Conservation (phyloP, 2,797 vertebrate species). For the Tachyglossus aculeatus region DNA sequence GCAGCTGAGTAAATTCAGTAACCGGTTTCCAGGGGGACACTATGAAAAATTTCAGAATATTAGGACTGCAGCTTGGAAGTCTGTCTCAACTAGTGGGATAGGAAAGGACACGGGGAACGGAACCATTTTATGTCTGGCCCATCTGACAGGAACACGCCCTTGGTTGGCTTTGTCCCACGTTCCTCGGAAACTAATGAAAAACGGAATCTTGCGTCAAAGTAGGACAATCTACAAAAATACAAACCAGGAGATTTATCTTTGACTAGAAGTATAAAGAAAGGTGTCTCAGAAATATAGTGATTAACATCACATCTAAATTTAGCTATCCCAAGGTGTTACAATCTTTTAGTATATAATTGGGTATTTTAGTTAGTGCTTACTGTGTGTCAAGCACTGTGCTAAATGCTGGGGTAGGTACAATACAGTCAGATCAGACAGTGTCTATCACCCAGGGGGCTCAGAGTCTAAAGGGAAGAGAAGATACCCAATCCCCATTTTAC, state of each 20-base stretch:
- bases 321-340: constrained; percentile 1
- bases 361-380: no score
- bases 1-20: not conserved
- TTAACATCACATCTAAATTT: not conserved
- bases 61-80: not conserved
- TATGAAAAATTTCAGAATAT: not conserved
- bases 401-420: no score
- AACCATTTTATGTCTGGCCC: rapidly evolving
- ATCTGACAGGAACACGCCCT: not conserved
- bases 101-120: rapidly evolving
- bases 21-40: not conserved
- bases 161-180: not conserved
- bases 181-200: not conserved
- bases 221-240: not conserved
- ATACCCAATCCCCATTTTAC: no score
- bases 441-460: no score
- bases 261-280: not conserved
- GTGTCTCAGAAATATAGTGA: not conserved
- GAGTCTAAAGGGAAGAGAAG: no score
- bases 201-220: not conserved
- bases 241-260: not conserved
- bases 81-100: not conserved
- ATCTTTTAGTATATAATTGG: not conserved
- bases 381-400: no score
- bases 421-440: no score